Conservation (phyloP, 2,888 invertebrate genomes). For the Cephus pulcher region DNA sequence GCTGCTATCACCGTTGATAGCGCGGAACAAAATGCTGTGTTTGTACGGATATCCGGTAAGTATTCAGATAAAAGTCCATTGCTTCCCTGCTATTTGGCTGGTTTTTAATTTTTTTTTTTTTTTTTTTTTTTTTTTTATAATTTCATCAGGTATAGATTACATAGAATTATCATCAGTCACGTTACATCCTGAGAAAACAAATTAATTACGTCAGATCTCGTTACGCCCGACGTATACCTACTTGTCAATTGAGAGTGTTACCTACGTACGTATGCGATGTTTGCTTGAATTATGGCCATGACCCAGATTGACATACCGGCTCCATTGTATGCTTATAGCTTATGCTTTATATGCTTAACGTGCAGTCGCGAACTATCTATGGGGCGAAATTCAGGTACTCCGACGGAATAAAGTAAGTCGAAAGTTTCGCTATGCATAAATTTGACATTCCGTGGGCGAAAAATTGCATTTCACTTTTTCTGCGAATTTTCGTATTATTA, state of each 20-base stretch:
- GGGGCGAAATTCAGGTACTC: neutral
- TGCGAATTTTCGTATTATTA: too few species aligned
- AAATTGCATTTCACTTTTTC: neutral
- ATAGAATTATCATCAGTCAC: too few species aligned
- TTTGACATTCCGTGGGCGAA: neutral
- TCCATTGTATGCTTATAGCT: neutral
- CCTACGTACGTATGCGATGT: neutral
- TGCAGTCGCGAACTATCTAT: neutral
- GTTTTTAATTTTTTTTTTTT: neutral
- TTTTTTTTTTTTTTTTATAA: too few species aligned
- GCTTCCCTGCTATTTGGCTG: neutral
- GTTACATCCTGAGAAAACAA: too few species aligned
- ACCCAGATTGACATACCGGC: neutral
- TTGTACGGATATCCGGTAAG: conserved; percentile 61
- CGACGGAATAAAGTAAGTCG: neutral
- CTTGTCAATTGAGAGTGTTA: conserved; percentile 12
- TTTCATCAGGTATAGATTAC: too few species aligned
- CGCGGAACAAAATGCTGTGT: conserved; percentile 53
- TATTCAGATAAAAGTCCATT: conserved; percentile 13
- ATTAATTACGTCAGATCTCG: too few species aligned
- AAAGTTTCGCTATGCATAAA: neutral
- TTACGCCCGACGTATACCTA: neutral
- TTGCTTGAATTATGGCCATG: neutral
- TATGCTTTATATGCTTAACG: neutral
- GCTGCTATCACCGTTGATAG: conserved; percentile 54